Evolutionary conservation across 2,113 vertebrate species (phyloP), one percentile per base, ranked within the genome.

Genomic region (Melospiza georgiana): DNA sequence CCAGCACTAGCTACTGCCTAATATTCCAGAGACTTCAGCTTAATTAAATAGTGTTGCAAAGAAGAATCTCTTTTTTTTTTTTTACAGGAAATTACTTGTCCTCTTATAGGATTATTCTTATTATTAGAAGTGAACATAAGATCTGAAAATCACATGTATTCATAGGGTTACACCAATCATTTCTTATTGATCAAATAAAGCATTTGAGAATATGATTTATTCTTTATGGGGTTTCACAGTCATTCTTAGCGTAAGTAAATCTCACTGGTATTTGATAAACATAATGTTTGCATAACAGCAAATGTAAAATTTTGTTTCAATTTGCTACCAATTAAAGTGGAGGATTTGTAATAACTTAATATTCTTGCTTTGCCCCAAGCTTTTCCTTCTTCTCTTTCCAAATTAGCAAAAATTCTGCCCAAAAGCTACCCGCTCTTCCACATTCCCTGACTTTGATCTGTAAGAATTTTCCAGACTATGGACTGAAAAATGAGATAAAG

Each of bases 131-230:
- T 41, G 48, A 94, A 77, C 59, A 58, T 35, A 79, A 20, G 30
- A 84, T 25, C 89, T 68, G 49, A 18, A 68, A 88, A 30, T 90
- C 28, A 59, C n/a, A 52, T 77, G 31, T 61, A 84, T 76, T 87
- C 21, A 41, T 79, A 48, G 83, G 82, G 73, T 86, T 77, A 74
- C 4, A 30, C 8, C 91, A 92, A 82, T 80, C 0, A 93, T 87
- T 92, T 95, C 76, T 37, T 74, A 81, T 71, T 69, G 66, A 88
- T 92, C 23, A 87, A 95, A 88, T 74, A 58, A 72, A 71, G 54
- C 12, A 68, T 46, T 91, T 95, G 90, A 89, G 58, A 28, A n/a
- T 9, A 41, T 49, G 6, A 91, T 95, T 95, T 95, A 89, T 37
- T 61, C 43, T 71, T 3, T 41, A 9, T 72, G 78, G 73, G 52